Base-by-base conservation (phyloP, 2,888 invertebrate genomes). In the Neuroscelio doddi region DNA sequence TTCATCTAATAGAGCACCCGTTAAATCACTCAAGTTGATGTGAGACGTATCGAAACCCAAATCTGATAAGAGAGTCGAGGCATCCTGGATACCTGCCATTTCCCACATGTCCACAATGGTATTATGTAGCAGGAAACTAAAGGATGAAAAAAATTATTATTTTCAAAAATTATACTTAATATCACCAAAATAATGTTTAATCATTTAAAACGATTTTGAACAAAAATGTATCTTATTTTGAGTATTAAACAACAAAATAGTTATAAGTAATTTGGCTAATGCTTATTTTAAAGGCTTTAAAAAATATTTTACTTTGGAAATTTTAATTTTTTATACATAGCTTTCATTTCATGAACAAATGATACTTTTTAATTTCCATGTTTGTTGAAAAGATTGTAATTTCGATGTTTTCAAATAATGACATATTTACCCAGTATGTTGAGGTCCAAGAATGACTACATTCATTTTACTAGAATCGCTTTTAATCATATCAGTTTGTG, bases 81-180 rank as follows among this genome's bases (percentile, higher is more conserved):
- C 89, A 38, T 90, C 88, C 39, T 86, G 85, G 55, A 93, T 89
- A 41, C 91, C 91, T 5, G 90, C 90, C 52, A 88, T 86, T 82
- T 92, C 92, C 92, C 93, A 93, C 78, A 91, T 88, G 71, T 92
- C 92, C 32, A 90, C 86, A 36, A 93, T 86, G 12, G 86, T 71
- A 16, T 72, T 74, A 38, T 69, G 76, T 38, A 64, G 67, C 8
- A 76, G 69, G 53, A 64, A 71, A n/a, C 75, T 75, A 15, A 44
- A 41, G 2, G 3, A 12, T 10, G 41, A 30, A 0, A 32, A 16
- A 26, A 8, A n/a, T n/a, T n/a, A n/a, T n/a, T n/a, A n/a, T n/a
- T n/a, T n/a, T n/a, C n/a, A n/a, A n/a, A n/a, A n/a, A n/a, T n/a
- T n/a, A n/a, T n/a, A n/a, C n/a, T n/a, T n/a, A n/a, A n/a, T n/a